Percentiles rank a stretch among this genome's conserved stretches.
Evolutionary conservation across 2,888 invertebrate genomes (phyloP).

Genomic region (Chrysopilus asiliformis): DNA sequence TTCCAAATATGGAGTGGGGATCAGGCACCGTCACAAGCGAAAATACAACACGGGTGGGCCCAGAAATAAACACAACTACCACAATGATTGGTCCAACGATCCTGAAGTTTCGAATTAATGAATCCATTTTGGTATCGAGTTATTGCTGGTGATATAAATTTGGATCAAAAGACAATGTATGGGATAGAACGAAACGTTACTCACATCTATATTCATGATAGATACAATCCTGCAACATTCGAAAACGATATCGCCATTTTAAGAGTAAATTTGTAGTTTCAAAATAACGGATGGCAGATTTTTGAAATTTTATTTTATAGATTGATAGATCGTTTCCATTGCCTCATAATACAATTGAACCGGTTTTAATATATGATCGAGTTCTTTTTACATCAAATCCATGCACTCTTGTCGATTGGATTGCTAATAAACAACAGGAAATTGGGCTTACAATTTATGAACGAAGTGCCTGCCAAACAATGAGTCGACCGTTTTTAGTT

Average conservation of each 20-base stretch:
- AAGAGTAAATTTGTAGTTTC: too few relatives aligned
- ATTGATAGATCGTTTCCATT: too few relatives aligned
- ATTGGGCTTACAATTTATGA: too few relatives aligned
- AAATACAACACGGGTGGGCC: too few relatives aligned
- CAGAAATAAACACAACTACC: too few relatives aligned
- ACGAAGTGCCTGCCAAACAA: too few relatives aligned
- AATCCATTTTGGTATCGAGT: slow-evolving; percentile 9
- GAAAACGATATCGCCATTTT: slow-evolving; percentile 10
- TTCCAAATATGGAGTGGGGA: too few relatives aligned
- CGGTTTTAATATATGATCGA: slow-evolving; percentile 8
- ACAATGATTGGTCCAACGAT: too few relatives aligned
- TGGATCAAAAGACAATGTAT: slow-evolving; percentile 5
- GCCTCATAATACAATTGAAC: slow-evolving; percentile 9
- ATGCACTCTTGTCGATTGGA: slow-evolving; percentile 13
- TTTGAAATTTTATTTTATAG: too few relatives aligned
- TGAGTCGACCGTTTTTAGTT: too few relatives aligned
- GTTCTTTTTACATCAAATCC: slow-evolving; percentile 6
- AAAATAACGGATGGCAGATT: too few relatives aligned
- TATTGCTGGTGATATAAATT: slow-evolving; percentile 13
- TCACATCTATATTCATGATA: slow-evolving; percentile 9
- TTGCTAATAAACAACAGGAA: not conserved
- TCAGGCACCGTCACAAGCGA: slow-evolving; percentile 8
- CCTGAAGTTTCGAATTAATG: slow-evolving; percentile 4
- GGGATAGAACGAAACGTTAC: slow-evolving; percentile 8
- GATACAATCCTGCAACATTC: slow-evolving; percentile 9